A percentile compares a stretch with the other conserved stretches of the same genome.
Conservation (phyloP, 2,888 invertebrate species). For the Scaptomyza polygonia region DNA sequence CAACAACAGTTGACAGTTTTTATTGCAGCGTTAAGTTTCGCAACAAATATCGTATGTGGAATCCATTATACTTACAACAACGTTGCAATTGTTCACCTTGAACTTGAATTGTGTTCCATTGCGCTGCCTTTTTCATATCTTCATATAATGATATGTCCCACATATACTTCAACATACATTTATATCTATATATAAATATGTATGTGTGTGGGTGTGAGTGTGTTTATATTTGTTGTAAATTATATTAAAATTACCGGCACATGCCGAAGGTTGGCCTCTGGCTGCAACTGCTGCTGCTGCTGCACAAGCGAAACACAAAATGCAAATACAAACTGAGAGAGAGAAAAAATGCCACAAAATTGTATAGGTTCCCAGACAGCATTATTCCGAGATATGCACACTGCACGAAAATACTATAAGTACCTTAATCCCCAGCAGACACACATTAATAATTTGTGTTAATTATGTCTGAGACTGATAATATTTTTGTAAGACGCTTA, state of each 20-base stretch:
- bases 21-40: background rate
- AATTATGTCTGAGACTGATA: background rate
- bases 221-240: slow-evolving; percentile 12
- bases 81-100: slow-evolving; percentile 55
- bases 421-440: background rate
- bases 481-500: background rate
- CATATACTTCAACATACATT: background rate
- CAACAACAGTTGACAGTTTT: background rate
- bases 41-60: background rate
- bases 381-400: background rate
- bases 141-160: slow-evolving; percentile 16
- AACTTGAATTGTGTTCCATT: slow-evolving; percentile 68
- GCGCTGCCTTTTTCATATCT: slow-evolving; percentile 51
- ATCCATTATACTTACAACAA: slow-evolving; percentile 35
- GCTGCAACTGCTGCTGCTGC: too few species aligned
- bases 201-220: slow-evolving; percentile 8
- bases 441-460: background rate
- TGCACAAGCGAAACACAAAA: slow-evolving; percentile 24
- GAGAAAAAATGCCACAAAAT: background rate
- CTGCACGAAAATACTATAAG: background rate
- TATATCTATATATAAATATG: background rate
- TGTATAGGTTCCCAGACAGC: background rate
- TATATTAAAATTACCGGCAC: slow-evolving; percentile 30
- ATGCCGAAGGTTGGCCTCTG: slow-evolving; percentile 29
- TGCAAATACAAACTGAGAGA: slow-evolving; percentile 22